Base-by-base conservation (phyloP, 2,888 invertebrate genomes). In the Leptinotarsa peninsularis region DNA sequence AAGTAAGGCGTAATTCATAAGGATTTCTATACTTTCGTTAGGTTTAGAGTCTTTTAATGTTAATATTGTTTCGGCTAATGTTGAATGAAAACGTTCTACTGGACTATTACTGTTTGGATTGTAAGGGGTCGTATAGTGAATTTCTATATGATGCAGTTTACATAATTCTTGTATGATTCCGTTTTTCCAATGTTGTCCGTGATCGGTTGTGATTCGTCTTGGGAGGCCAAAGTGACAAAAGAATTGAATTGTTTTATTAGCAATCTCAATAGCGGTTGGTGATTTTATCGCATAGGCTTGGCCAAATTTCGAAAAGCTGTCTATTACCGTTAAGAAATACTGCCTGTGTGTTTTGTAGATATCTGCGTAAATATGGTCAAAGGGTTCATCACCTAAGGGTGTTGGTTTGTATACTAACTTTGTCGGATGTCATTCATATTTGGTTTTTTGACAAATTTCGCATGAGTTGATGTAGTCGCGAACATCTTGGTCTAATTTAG, bases 381-480 rank as follows among this genome's bases (percentile, higher is more conserved):
- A 27, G 27, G 27, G 27, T 27, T 27, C 27, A 0, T 4, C 4
- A 27, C 27, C 27, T 27, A 27, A 4, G 4, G 27, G 27, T 27
- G 27, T 27, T 27, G 27, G 27, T 27, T 27, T 27, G 4, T 27
- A 27, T 27, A 27, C 27, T 27, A 27, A 4, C 4, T 27, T 27
- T 27, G 27, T 27, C 27, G 27, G 27, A 27, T 27, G 27, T 27
- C 70, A 58, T 74, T 81, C 77, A 33, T 81, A 81, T 78, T 81
- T 81, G 4, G 73, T 71, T 58, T 33, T 7, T 2, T 33, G 33
- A 33, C 33, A 33, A 33, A 33, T 33, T 33, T 7, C 33, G 7
- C 33, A 80, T 23, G 66, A 69, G 50, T 81, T 81, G 43, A 79
- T 70, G 49, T 75, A 81, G 71, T 76, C 69, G 67, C 72, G 23